Base-by-base conservation (phyloP, 2,113 vertebrate species). In the Eudorcas thomsonii region DNA sequence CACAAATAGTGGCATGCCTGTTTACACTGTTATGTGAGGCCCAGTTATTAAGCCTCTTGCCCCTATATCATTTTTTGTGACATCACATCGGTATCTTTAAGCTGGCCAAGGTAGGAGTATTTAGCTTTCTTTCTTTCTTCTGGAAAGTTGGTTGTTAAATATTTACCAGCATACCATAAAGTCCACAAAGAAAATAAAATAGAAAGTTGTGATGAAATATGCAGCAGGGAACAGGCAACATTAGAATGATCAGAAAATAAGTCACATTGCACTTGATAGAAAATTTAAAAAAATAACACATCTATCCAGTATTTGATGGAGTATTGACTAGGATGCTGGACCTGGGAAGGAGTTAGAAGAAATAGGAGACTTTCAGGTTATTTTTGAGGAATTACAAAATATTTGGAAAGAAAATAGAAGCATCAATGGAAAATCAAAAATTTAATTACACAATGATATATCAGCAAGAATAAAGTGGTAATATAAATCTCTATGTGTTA, bases 191-290 rank as follows among this genome's bases (percentile, higher is more conserved):
- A 94, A 93, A 96, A 57, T 83, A 64, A 89, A 84, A 89, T 1
- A 84, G 39, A 23, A 96, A 94, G 3, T 94, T 91, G 11, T 88
- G 43, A 80, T 57, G 62, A 95, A 95, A 96, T 93, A 84, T 33
- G 5, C 19, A 64, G 11, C 13, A 43, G 7, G 6, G 23, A 78
- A 15, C 52, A 74, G 23, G 15, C 43, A n/a, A 43, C 25, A 91
- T 74, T 50, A n/a, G 5, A 52, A 19, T 57, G 21, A 15, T 36
- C 14, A 96, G 50, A 50, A 57, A 78, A 90, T 86, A 45, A 59
- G 28, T 91, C 59, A 83, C 17, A 67, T 33, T 83, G 14, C 23
- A 21, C 16, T 89, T 62, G 78, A n/a, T 6, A 93, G 43, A 90
- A 62, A 25, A 25, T 21, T 45, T 78, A 43, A 21, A 8, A 3